A percentile compares a stretch with the other conserved stretches of the same genome.
Conservation (phyloP, 2,888 invertebrate species). For the Zaprionus bogoriensis region DNA sequence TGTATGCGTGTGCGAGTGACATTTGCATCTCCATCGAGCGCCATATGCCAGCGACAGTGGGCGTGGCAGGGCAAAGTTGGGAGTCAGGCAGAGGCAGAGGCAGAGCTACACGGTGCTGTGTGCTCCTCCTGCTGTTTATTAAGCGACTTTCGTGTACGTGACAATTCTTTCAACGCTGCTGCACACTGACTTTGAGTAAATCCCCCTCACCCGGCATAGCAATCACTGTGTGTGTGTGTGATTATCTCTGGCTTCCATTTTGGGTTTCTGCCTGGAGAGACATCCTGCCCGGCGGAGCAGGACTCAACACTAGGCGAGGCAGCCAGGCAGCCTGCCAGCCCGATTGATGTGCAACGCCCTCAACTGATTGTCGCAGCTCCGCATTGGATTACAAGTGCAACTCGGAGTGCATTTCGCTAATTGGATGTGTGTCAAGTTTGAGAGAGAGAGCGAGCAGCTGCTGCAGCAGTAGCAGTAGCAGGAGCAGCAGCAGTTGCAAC, state of each 20-base stretch:
- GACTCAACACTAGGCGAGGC: no score
- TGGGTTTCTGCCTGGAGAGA: slow-evolving; percentile 5
- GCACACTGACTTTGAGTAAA: slow-evolving; percentile 8
- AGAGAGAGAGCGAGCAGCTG: slow-evolving; percentile 10
- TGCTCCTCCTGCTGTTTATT: slow-evolving; percentile 43
- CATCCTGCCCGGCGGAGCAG: no score
- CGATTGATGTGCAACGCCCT: slow-evolving; percentile 39
- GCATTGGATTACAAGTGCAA: slow-evolving; percentile 47
- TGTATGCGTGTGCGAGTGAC: slow-evolving; percentile 33
- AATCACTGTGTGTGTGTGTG: slow-evolving; percentile 33
- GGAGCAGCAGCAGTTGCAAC: slow-evolving; percentile 6
- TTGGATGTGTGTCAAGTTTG: slow-evolving; percentile 60
- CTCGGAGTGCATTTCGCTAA: slow-evolving; percentile 58
- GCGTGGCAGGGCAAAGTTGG: background rate
- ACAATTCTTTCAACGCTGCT: slow-evolving; percentile 47
- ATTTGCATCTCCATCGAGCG: slow-evolving; percentile 51
- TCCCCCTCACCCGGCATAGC: slow-evolving; percentile 21
- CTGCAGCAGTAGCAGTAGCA: slow-evolving; percentile 1
- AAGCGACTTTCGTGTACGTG: slow-evolving; percentile 57
- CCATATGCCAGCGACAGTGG: background rate
- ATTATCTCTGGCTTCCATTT: slow-evolving; percentile 52
- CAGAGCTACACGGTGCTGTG: background rate
- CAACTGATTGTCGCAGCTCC: slow-evolving; percentile 14
- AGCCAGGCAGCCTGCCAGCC: slow-evolving; percentile 22
- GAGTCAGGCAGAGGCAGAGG: background rate